A percentile compares a stretch with the other conserved stretches of the same genome.
phyloP scores from a whole-genome alignment of 2,888 invertebrate species.

The Xestia sexstrigata region DNA sequence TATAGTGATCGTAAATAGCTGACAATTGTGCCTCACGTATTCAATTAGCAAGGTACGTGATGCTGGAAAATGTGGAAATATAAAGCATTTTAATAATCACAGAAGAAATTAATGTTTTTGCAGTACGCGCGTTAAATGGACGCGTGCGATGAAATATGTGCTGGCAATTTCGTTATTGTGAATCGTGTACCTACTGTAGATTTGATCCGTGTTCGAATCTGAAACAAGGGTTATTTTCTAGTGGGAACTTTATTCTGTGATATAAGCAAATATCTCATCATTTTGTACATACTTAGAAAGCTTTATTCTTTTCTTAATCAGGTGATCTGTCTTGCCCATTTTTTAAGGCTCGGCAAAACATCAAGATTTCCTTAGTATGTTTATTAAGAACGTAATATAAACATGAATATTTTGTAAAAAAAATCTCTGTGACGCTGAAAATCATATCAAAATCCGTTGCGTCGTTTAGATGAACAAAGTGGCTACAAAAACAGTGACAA shows the following conservation, averaged over 20 bases:
- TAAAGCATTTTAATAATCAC: slow-evolving; percentile 64
- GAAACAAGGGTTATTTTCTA: neutral
- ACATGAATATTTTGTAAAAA: neutral
- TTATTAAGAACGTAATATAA: neutral
- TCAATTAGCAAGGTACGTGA: slow-evolving; percentile 77
- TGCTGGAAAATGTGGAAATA: slow-evolving; percentile 59
- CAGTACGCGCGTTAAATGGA: slow-evolving; percentile 14
- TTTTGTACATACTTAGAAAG: neutral
- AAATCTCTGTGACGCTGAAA: neutral
- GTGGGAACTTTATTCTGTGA: neutral
- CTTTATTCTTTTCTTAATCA: neutral
- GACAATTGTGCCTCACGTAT: slow-evolving; percentile 79
- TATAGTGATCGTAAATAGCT: slow-evolving; percentile 74
- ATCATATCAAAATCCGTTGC: neutral
- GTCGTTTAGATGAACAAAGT: neutral
- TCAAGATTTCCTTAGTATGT: neutral
- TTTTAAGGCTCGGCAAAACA: neutral
- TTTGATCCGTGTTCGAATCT: neutral
- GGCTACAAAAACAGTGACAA: neutral
- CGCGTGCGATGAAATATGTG: slow-evolving; percentile 22
- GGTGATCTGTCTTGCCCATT: neutral
- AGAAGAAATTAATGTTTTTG: slow-evolving; percentile 49
- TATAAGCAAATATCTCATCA: neutral
- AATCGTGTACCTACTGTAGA: neutral
- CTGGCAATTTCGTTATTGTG: slow-evolving; percentile 4